phyloP scores from a whole-genome alignment of 2,113 vertebrate species.

The Lepisosteus oculatus region DNA sequence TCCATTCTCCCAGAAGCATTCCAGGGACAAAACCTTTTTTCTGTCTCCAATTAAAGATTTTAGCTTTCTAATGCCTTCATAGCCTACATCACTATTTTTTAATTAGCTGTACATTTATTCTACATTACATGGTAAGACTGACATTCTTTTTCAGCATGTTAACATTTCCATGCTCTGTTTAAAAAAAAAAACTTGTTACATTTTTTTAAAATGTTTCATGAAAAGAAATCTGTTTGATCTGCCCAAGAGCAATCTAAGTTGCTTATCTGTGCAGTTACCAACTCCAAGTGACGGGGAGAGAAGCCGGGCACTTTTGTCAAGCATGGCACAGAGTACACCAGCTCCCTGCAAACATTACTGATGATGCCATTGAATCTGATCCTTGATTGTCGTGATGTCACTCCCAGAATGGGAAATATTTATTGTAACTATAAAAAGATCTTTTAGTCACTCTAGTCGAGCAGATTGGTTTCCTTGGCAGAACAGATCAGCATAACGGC shows the following conservation, averaged over 20 bases:
- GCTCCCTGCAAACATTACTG: constrained; percentile 16
- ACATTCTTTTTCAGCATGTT: not conserved
- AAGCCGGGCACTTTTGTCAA: not conserved
- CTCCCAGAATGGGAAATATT: constrained; percentile 53
- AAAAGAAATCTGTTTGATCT: not conserved
- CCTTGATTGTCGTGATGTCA: constrained; percentile 68
- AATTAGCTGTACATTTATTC: not conserved
- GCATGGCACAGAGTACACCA: not conserved
- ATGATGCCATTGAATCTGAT: constrained; percentile 53
- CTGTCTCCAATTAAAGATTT: constrained; percentile 74
- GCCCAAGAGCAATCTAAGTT: not conserved
- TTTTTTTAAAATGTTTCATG: not conserved
- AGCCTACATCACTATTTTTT: constrained; percentile 48
- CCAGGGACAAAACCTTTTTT: constrained; percentile 85
- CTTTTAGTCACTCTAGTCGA: constrained; percentile 57
- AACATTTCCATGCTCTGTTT: not conserved
- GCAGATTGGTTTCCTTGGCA: constrained; percentile 66
- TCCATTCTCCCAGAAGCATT: constrained; percentile 84
- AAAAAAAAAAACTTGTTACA: not conserved
- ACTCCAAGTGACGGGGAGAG: not conserved
- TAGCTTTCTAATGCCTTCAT: constrained; percentile 73
- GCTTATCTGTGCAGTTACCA: not conserved
- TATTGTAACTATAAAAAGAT: constrained; percentile 61
- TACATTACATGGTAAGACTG: not conserved
- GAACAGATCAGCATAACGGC: constrained; percentile 53